Conservation (phyloP, 2,888 invertebrate genomes). For the Andrena marginata region DNA sequence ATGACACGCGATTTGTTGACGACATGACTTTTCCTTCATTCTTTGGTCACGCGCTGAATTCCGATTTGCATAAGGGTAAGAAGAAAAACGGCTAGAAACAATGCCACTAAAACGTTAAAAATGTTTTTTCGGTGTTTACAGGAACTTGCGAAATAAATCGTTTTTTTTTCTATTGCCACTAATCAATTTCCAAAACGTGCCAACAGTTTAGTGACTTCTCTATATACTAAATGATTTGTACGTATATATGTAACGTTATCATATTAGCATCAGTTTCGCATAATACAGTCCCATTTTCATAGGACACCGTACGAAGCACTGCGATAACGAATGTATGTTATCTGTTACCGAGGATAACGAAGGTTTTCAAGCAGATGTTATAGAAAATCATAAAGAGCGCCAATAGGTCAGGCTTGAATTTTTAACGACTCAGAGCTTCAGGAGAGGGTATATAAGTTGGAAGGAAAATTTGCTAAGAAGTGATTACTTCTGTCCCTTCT, state of each 20-base stretch:
- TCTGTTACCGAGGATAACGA: neutral
- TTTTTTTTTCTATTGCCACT: neutral
- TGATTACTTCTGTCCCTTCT: neutral
- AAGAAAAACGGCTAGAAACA: constrained; percentile 1
- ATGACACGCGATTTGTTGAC: constrained; percentile 6
- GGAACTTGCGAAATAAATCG: neutral
- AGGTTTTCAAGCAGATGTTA: constrained; percentile 25
- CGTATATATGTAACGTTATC: neutral
- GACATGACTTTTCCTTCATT: constrained; percentile 21
- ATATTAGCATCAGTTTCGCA: neutral
- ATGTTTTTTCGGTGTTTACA: neutral
- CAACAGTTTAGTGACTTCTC: neutral
- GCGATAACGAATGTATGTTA: constrained; percentile 47
- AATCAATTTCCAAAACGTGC: neutral
- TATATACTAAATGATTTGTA: neutral
- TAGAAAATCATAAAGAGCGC: constrained; percentile 16
- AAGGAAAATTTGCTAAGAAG: constrained; percentile 14
- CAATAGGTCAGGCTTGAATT: constrained; percentile 49
- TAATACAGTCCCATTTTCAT: neutral
- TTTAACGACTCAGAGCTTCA: constrained; percentile 26
- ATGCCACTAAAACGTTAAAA: neutral
- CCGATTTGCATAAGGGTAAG: constrained; percentile 15
- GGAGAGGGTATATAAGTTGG: constrained; percentile 56
- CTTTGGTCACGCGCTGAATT: constrained; percentile 30
- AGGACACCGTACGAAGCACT: constrained; percentile 2